A percentile compares a stretch with the other conserved stretches of the same genome.
These are phyloP conservation scores for Blastomussa wellsi DNA, from an alignment of 92 coral and sea anemone genomes.

Conservation along the genomic window DNA sequence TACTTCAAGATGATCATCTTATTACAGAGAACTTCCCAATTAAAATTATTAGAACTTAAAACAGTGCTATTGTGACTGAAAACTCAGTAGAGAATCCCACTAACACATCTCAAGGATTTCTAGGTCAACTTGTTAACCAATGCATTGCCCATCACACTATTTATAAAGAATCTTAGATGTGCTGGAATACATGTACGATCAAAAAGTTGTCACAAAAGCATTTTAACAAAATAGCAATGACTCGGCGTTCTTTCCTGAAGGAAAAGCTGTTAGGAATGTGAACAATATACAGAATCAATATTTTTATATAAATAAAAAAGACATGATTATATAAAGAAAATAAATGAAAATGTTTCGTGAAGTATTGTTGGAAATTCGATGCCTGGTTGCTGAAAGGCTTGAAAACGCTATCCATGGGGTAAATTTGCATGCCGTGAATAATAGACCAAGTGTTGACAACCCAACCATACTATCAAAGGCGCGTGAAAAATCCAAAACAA, in stretches of 20 bases:
- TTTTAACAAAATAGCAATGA: background rate
- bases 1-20: slow-evolving; percentile 92
- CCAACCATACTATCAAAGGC: too few relatives aligned
- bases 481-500: too few relatives aligned
- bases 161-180: background rate
- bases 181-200: background rate
- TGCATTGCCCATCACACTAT: background rate
- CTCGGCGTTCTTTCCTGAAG: background rate
- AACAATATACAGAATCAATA: background rate
- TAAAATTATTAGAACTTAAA: slow-evolving; percentile 68
- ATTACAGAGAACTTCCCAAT: slow-evolving; percentile 98
- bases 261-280: background rate
- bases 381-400: background rate
- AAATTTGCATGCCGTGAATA: background rate
- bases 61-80: background rate
- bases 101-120: background rate
- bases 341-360: background rate
- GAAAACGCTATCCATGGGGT: background rate
- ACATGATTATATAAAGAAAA: background rate
- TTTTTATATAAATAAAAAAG: background rate
- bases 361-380: background rate
- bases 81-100: background rate
- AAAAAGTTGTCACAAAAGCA: background rate
- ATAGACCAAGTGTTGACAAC: too few relatives aligned
- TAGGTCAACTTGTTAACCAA: background rate